Conservation (phyloP, 1,140 invertebrate species). For the Orius insidiosus region DNA sequence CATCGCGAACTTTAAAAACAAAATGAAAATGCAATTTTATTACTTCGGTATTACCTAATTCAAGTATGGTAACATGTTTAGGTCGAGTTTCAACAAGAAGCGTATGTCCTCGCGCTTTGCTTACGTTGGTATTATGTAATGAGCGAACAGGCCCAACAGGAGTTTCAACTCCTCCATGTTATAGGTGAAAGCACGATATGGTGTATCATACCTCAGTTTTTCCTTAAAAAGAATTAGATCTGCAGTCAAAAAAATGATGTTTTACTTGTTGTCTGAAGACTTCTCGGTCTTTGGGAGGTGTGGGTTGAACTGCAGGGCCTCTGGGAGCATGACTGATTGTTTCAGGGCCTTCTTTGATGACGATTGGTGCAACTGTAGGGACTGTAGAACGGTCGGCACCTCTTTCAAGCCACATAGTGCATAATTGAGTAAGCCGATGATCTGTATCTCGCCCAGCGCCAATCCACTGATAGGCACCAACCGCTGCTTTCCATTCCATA, state of each 20-base stretch:
- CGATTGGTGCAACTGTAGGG: slow-evolving; percentile 11
- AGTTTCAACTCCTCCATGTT: slow-evolving; percentile 67
- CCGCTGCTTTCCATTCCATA: slow-evolving; percentile 64
- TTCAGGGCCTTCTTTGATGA: slow-evolving; percentile 17
- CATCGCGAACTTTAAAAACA: slow-evolving; percentile 54
- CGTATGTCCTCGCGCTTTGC: slow-evolving; percentile 65
- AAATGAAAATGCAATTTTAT: background rate
- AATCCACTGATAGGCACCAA: slow-evolving; percentile 79
- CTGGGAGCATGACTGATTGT: slow-evolving; percentile 27
- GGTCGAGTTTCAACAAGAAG: slow-evolving; percentile 68
- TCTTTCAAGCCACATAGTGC: slow-evolving; percentile 53
- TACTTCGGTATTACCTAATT: slow-evolving; percentile 38
- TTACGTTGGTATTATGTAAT: slow-evolving; percentile 34
- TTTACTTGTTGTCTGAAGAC: background rate
- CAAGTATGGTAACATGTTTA: slow-evolving; percentile 78
- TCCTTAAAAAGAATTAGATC: slow-evolving; percentile 30
- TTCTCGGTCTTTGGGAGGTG: slow-evolving; percentile 55
- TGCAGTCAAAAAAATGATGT: background rate
- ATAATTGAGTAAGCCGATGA: slow-evolving; percentile 52
- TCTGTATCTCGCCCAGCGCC: slow-evolving; percentile 85
- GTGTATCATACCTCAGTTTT: slow-evolving; percentile 54
- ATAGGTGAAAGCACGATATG: slow-evolving; percentile 74
- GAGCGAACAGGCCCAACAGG: slow-evolving; percentile 82
- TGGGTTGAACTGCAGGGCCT: slow-evolving; percentile 54
- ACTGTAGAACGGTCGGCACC: slow-evolving; percentile 27